Conservation (phyloP, 1,140 invertebrate species). For the Drosophila mauritiana region DNA sequence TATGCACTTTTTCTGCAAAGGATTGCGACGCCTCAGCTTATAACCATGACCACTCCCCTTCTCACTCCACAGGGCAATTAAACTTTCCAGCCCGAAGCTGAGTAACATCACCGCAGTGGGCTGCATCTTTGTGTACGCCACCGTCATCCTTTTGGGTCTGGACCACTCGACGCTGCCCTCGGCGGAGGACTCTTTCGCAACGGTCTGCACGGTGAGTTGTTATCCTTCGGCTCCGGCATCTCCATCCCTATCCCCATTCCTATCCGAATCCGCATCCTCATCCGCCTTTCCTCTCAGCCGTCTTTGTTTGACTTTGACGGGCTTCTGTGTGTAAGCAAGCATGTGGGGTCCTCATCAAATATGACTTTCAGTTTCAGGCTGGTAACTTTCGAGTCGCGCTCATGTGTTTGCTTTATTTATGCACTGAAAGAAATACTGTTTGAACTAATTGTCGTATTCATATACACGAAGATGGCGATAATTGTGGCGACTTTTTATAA, state of each 20-base stretch:
- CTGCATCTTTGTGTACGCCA: constrained; percentile 96
- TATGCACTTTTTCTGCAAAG: constrained; percentile 35
- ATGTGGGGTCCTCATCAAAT: constrained; percentile 64
- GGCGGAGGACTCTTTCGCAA: constrained; percentile 89
- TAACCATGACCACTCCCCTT: constrained; percentile 15
- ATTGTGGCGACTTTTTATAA: too few relatives aligned
- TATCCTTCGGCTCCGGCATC: constrained; percentile 33
- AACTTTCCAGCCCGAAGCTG: constrained; percentile 97
- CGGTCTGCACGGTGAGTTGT: constrained; percentile 93
- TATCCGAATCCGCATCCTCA: background rate
- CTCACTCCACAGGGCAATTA: constrained; percentile 88
- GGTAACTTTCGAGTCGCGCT: constrained; percentile 54
- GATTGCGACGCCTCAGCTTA: constrained; percentile 1
- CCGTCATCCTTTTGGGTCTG: constrained; percentile 95
- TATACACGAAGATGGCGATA: too few relatives aligned
- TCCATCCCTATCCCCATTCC: background rate
- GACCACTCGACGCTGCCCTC: constrained; percentile 91
- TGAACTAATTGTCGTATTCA: too few relatives aligned
- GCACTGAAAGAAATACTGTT: constrained; percentile 6
- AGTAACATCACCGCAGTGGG: constrained; percentile 98
- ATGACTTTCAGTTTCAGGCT: constrained; percentile 77
- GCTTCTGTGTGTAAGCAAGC: constrained; percentile 60
- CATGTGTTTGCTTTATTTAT: constrained; percentile 64
- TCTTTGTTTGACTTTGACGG: constrained; percentile 75
- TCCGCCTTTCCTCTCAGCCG: background rate